These are phyloP conservation scores for Hermaeophaga mercurialis DNA, from an alignment of 2,888 invertebrate genomes.

Conservation along the genomic window DNA sequence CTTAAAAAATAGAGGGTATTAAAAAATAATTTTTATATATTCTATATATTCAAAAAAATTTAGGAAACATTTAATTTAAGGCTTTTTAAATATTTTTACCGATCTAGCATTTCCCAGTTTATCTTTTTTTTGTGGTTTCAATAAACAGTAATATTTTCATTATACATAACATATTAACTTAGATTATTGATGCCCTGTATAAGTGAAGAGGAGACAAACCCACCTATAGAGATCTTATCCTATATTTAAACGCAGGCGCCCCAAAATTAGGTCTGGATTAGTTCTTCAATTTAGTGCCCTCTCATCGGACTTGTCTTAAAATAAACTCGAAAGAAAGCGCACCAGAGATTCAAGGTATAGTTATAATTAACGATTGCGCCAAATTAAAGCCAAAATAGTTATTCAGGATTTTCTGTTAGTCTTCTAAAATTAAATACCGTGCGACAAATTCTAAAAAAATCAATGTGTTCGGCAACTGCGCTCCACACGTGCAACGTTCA, in stretches of 20 bases:
- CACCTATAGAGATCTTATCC: not conserved
- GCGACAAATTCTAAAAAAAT: conserved; percentile 19
- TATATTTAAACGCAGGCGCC: conserved; percentile 5
- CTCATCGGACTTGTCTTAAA: not conserved
- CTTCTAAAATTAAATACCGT: conserved; percentile 8
- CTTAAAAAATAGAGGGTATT: too few relatives aligned
- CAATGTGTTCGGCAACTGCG: conserved; percentile 19
- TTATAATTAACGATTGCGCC: not conserved
- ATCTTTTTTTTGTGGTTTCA: too few relatives aligned
- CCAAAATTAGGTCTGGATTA: conserved; percentile 4
- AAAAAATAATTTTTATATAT: too few relatives aligned
- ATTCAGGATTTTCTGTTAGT: not conserved
- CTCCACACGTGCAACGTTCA: conserved; percentile 10
- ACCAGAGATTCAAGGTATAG: not conserved
- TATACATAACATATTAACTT: too few relatives aligned
- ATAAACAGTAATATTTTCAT: too few relatives aligned
- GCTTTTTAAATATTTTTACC: too few relatives aligned
- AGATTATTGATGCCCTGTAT: too few relatives aligned
- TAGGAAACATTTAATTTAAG: too few relatives aligned
- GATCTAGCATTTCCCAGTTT: too few relatives aligned
- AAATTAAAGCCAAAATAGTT: conserved; percentile 1
- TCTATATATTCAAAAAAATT: too few relatives aligned
- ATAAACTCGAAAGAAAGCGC: not conserved
- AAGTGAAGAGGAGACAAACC: not conserved
- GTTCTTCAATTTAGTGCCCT: not conserved